Conservation (phyloP, 2,888 invertebrate genomes). For the Eugnorisma glareosa region DNA sequence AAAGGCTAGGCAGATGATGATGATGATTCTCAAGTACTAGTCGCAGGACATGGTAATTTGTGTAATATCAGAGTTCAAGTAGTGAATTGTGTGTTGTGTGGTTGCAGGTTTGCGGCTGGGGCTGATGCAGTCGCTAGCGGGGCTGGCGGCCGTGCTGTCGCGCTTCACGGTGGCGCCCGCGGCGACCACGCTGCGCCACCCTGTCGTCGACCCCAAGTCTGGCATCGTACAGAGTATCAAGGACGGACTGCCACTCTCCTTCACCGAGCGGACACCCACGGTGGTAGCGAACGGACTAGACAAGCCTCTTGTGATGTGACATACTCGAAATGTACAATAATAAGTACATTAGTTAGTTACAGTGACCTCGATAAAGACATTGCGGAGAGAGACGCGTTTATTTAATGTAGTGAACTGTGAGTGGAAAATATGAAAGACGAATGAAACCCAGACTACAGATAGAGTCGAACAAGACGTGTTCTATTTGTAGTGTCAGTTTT, state of each 20-base stretch:
- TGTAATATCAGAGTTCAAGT: background rate
- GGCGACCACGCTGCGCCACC: conserved; percentile 67
- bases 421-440: background rate
- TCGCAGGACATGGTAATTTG: background rate
- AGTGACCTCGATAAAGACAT: background rate
- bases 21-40: background rate
- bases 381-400: background rate
- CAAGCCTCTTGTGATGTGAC: background rate
- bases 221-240: conserved; percentile 75
- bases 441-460: background rate
- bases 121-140: conserved; percentile 82
- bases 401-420: background rate
- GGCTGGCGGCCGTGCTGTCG: conserved; percentile 79
- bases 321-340: background rate
- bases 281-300: background rate
- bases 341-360: background rate
- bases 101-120: conserved; percentile 80
- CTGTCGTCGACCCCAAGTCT: conserved; percentile 74
- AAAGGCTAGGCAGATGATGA: too few species aligned
- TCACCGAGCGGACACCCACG: conserved; percentile 52
- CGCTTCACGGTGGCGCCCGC: conserved; percentile 75
- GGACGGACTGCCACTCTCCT: conserved; percentile 78
- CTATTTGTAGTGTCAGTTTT: background rate
- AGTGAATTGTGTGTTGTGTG: background rate
- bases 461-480: background rate